Evolutionary conservation across 2,797 vertebrate species (phyloP).

Genomic region (Spinus olivaceus): DNA sequence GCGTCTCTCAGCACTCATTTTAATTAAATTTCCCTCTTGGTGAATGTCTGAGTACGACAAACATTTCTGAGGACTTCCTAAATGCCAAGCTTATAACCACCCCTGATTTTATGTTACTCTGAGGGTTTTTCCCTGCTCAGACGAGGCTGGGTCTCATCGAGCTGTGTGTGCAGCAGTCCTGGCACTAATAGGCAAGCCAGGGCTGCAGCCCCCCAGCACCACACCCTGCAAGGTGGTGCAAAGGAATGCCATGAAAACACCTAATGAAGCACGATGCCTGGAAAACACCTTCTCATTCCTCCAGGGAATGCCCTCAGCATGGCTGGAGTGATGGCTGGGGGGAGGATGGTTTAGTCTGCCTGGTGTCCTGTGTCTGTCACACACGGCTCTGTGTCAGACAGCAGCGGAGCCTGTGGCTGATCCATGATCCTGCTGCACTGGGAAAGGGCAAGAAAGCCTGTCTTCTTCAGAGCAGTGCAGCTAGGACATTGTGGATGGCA

Average conservation of each 20-base stretch:
- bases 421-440: neutral
- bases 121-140: neutral
- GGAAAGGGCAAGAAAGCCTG: neutral
- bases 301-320: neutral
- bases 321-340: neutral
- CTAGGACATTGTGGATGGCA: neutral
- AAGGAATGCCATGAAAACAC: neutral
- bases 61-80: neutral
- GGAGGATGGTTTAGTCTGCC: neutral
- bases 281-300: conserved; percentile 1
- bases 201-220: neutral
- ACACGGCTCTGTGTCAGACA: neutral
- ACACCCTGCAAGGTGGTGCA: neutral
- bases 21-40: neutral
- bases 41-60: neutral
- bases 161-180: accelerated
- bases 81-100: neutral
- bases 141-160: accelerated
- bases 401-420: neutral
- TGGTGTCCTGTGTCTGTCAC: accelerated
- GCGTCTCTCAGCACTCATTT: neutral
- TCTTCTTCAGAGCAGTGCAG: neutral
- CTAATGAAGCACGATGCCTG: neutral
- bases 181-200: neutral
- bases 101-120: neutral